Evolutionary conservation across 1,140 invertebrate genomes (phyloP).

Genomic region (Listronotus oregonensis): DNA sequence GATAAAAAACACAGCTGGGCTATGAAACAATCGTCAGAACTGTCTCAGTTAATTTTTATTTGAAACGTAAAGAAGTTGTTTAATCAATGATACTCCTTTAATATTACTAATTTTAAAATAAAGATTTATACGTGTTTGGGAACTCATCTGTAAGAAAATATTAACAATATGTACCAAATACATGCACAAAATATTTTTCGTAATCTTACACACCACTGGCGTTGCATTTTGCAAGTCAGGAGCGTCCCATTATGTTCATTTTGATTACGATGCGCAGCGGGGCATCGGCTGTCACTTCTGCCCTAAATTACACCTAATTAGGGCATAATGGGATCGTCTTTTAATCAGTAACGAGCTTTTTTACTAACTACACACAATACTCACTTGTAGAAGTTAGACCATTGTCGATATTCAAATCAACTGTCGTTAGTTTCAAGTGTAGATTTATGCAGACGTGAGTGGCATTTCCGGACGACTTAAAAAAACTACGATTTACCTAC

Average conservation of each 20-base stretch:
- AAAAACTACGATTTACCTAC: too few species aligned
- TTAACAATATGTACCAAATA: too few species aligned
- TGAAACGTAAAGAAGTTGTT: too few species aligned
- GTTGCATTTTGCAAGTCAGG: conserved; percentile 28
- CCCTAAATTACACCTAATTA: conserved; percentile 33
- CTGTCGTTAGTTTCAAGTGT: conserved; percentile 1
- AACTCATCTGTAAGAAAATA: too few species aligned
- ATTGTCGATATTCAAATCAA: conserved; percentile 23
- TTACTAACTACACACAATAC: too few species aligned
- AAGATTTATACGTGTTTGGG: too few species aligned
- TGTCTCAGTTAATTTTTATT: too few species aligned
- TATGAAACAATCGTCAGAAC: too few species aligned
- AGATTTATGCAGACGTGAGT: conserved; percentile 1
- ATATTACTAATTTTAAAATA: too few species aligned
- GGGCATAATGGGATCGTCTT: conserved; percentile 22
- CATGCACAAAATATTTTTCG: too few species aligned
- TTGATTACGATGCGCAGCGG: conserved; percentile 28
- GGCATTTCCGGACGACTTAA: conserved; percentile 9
- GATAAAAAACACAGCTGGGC: too few species aligned
- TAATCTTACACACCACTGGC: background rate
- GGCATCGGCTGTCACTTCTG: conserved; percentile 32
- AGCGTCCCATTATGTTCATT: conserved; percentile 29
- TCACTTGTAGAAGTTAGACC: background rate
- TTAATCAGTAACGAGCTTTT: conserved; percentile 29
- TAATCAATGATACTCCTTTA: too few species aligned